Percentiles rank a stretch among this genome's conserved stretches.
These are phyloP conservation scores for Tipula unca DNA, from an alignment of 2,888 invertebrate genomes.

Conservation along the genomic window DNA sequence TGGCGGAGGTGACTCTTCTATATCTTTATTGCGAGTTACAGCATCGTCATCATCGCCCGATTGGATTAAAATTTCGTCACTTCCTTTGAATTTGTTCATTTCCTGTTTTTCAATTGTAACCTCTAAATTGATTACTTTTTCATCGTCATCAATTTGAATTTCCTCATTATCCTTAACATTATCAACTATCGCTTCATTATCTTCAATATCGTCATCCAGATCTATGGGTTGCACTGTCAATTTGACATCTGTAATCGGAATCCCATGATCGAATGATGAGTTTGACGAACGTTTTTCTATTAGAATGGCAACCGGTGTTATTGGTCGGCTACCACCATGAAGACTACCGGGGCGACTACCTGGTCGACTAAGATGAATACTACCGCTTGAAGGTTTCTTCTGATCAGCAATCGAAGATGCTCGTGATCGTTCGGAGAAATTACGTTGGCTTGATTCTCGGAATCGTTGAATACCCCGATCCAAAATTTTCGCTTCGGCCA, in stretches of 20 bases:
- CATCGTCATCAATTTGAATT: not conserved
- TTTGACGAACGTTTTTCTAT: slow-evolving; percentile 53
- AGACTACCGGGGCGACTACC: slow-evolving; percentile 36
- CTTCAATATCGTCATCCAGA: slow-evolving; percentile 42
- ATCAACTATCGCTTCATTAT: slow-evolving; percentile 22
- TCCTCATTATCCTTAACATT: not conserved
- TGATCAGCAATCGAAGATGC: slow-evolving; percentile 49
- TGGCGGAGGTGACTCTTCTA: not conserved
- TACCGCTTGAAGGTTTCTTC: slow-evolving; percentile 45
- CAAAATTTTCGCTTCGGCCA: slow-evolving; percentile 48
- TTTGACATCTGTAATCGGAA: slow-evolving; percentile 54
- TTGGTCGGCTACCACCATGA: slow-evolving; percentile 36
- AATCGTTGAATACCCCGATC: slow-evolving; percentile 45
- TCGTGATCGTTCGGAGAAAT: slow-evolving; percentile 49
- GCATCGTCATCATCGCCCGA: not conserved
- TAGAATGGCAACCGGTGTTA: slow-evolving; percentile 53
- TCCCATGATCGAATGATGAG: slow-evolving; percentile 51
- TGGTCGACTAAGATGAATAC: slow-evolving; percentile 31
- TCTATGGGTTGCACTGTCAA: slow-evolving; percentile 58
- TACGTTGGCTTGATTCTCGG: slow-evolving; percentile 48
- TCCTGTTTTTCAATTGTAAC: not conserved
- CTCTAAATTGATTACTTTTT: slow-evolving; percentile 9
- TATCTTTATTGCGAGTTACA: not conserved
- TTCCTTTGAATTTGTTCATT: not conserved
- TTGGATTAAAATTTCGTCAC: not conserved